Evolutionary conservation across 2,113 vertebrate genomes (phyloP), one percentile per base, ranked within the genome.

Genomic region (Proterorhinus semilunaris): DNA sequence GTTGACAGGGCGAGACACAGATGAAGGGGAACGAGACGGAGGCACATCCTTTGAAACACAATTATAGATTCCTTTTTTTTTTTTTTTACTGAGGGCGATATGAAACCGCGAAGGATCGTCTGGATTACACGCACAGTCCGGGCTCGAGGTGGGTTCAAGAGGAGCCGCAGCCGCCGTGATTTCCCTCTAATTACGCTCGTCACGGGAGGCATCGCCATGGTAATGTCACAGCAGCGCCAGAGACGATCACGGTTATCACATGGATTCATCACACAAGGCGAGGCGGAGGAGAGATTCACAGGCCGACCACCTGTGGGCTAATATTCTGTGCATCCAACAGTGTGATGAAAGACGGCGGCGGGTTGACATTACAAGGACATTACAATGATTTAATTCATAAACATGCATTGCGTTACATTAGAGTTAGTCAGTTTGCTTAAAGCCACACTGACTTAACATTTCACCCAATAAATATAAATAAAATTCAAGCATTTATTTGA

Each of bases 111-210:
- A 44, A 68, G 43, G 46, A 72, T 64, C 72, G 53, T 10, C 7
- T 54, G 62, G 75, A 76, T 55, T 47, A 21, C 45, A 6, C 1
- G 3, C 17, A 36, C 27, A 36, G 27, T 57, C 15, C 52, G 45
- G 68, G 69, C 71, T 80, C 66, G 49, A 57, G 58, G 71, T 7
- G 61, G 71, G 64, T 49, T 80, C 44, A 76, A 77, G 46, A 58
- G 80, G 78, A 68, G 70, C 74, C 53, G 53, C 11, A 44, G 72
- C 81, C 51, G 70, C 69, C 73, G 36, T 43, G 65, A 81, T 77
- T 80, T 76, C 45, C 74, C 61, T 75, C 66, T 69, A 78, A 79
- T 78, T 80, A 66, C 59, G 11, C 70, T 85, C 69, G 67, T 81
- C 69, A 54, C 36, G 66, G 82, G 82, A 78, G 27, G 66, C 47